Evolutionary conservation across 1,140 invertebrate genomes (phyloP).

Genomic region (Penaeus indicus): DNA sequence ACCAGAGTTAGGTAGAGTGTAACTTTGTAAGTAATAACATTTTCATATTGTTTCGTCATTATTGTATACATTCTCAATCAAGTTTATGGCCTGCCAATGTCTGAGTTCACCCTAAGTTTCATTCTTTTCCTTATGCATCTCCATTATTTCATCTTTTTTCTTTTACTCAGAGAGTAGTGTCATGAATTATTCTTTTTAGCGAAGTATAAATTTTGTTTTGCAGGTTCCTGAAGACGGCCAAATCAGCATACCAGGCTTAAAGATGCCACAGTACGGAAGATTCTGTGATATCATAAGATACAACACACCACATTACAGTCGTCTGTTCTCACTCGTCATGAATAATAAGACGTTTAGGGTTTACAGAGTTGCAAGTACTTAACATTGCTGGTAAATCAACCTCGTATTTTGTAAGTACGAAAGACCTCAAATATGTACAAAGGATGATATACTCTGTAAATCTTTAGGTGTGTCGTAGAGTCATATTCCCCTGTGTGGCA

Average conservation of each 20-base stretch:
- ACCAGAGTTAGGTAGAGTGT: no score
- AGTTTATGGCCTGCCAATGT: no score
- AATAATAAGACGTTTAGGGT: constrained; percentile 55
- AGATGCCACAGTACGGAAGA: constrained; percentile 11
- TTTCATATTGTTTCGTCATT: no score
- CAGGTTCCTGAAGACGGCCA: constrained; percentile 33
- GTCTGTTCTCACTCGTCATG: constrained; percentile 48
- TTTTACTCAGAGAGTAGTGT: background rate
- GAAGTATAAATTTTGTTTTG: background rate
- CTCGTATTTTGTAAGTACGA: background rate
- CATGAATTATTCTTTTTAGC: background rate
- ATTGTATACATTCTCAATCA: no score
- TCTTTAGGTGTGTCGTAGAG: no score
- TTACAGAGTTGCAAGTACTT: constrained; percentile 33
- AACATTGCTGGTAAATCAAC: background rate
- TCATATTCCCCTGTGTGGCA: no score
- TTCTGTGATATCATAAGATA: constrained; percentile 42
- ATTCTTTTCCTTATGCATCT: no score
- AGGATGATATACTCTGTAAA: no score
- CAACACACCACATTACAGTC: constrained; percentile 20
- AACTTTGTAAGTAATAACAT: no score
- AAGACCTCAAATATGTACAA: no score
- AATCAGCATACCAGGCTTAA: background rate
- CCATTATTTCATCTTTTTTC: no score
- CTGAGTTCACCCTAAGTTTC: no score